Base-by-base conservation (phyloP, 2,888 invertebrate species). In the Heliconius sara region DNA sequence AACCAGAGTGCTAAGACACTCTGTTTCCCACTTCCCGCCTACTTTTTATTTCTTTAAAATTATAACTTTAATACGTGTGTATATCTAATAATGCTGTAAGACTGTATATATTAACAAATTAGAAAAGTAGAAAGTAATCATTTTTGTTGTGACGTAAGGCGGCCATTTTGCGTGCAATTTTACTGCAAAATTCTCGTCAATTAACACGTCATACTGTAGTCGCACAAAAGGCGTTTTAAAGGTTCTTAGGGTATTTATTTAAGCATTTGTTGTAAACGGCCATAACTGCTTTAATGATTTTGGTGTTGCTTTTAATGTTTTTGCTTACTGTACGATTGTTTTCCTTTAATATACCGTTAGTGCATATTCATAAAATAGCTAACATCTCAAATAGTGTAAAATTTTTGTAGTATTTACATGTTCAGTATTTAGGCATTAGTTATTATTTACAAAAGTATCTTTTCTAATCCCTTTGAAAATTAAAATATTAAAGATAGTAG, bases 221-320 rank as follows among this genome's bases (percentile, higher is more conserved):
- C 87, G 87, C 88, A 93, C 93, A 93, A 94, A 93, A 91, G 91
- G 88, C 84, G 87, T 89, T 89, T 89, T 88, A 90, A 88, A 84
- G 82, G 85, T 87, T 87, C 89, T 85, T 88, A 89, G 90, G 88
- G 88, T 89, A 90, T 88, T 87, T 86, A 76, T 75, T 82, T 91
- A 87, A 86, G 84, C 86, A 90, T 89, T 89, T 89, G 90, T 85
- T 83, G 85, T 82, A 76, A 84, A 84, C 85, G 81, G 86, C 88
- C 87, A 92, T 93, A 87, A 92, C 90, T 85, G 85, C 80, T 86
- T 85, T 90, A 90, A 90, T 89, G 86, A 90, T 89, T 90, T 89
- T 86, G 80, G 87, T 83, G 86, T 84, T 84, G 81, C 81, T 60
- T 83, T 84, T 81, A 84, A 84, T 81, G 83, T 84, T 83, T 83